phyloP scores from a whole-genome alignment of 2,113 vertebrate genomes.

The Zosterops hypoxanthus region DNA sequence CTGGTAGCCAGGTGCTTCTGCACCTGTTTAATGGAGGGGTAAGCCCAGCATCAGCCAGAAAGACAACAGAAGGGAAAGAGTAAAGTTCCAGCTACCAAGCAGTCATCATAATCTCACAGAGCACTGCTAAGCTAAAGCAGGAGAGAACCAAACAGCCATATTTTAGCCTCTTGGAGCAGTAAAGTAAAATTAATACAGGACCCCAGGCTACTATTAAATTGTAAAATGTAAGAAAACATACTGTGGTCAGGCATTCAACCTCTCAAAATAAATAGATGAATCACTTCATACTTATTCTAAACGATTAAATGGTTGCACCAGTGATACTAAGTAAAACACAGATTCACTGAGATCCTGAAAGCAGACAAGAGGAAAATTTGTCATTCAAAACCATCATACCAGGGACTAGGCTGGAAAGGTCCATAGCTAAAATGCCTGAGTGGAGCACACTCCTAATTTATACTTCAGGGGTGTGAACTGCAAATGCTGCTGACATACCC shows the following conservation, averaged over 20 bases:
- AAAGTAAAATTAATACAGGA: conserved; percentile 37
- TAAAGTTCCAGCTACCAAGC: neutral
- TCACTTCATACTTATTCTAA: neutral
- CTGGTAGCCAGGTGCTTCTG: neutral
- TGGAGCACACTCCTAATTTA: fast-evolving
- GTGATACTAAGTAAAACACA: neutral
- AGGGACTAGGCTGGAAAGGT: neutral
- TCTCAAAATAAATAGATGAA: conserved; percentile 34
- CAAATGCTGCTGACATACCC: neutral
- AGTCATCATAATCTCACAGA: neutral
- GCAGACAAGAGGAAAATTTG: neutral
- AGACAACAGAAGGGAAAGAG: neutral
- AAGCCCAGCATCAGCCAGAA: neutral
- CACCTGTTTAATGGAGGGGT: neutral
- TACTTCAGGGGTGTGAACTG: neutral
- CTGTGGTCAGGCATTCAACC: conserved; percentile 13
- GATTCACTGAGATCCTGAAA: neutral
- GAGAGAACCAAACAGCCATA: neutral
- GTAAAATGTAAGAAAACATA: conserved; percentile 29
- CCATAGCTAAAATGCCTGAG: neutral
- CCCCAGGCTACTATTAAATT: conserved; percentile 11
- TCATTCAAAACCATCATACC: neutral
- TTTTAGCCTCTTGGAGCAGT: conserved; percentile 1
- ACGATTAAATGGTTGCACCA: neutral
- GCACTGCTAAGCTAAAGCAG: neutral